Evolutionary conservation across 2,797 vertebrate species (phyloP).

Genomic region (Anguilla marmorata): DNA sequence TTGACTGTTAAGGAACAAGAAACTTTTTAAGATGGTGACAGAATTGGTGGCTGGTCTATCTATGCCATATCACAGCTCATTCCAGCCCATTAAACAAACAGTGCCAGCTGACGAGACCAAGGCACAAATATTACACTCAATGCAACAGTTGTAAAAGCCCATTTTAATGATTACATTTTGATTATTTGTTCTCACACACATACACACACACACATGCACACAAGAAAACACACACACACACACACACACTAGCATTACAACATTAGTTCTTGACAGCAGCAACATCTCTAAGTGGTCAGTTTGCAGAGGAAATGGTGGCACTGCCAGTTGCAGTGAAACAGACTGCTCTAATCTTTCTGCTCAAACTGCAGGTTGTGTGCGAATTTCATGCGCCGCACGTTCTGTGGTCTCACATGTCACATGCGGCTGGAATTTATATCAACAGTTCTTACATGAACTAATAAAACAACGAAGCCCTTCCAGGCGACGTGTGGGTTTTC

Average conservation of each 20-base stretch:
- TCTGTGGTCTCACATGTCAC: constrained; percentile 50
- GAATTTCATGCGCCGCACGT: background rate
- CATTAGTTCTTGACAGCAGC: background rate
- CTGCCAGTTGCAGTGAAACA: background rate
- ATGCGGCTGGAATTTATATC: constrained; percentile 51
- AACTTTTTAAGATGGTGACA: background rate
- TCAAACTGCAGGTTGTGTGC: background rate
- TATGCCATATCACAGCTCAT: constrained; percentile 54
- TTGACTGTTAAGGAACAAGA: constrained; percentile 12
- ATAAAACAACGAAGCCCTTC: constrained; percentile 32
- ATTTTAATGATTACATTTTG: too few species aligned
- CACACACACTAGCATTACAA: background rate
- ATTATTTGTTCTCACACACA: too few species aligned
- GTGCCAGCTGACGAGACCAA: background rate
- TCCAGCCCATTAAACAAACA: constrained; percentile 35
- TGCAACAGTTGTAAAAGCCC: too few species aligned
- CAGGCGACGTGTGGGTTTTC: constrained; percentile 33
- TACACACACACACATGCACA: too few species aligned
- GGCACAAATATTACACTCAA: background rate
- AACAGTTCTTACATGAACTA: constrained; percentile 47
- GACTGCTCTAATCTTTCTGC: background rate
- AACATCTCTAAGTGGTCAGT: background rate
- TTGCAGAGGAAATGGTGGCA: background rate
- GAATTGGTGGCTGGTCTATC: background rate
- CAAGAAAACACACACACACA: background rate